These are phyloP conservation scores for Myiotriccus ornatus DNA, from an alignment of 2,797 vertebrate species.

Conservation along the genomic window DNA sequence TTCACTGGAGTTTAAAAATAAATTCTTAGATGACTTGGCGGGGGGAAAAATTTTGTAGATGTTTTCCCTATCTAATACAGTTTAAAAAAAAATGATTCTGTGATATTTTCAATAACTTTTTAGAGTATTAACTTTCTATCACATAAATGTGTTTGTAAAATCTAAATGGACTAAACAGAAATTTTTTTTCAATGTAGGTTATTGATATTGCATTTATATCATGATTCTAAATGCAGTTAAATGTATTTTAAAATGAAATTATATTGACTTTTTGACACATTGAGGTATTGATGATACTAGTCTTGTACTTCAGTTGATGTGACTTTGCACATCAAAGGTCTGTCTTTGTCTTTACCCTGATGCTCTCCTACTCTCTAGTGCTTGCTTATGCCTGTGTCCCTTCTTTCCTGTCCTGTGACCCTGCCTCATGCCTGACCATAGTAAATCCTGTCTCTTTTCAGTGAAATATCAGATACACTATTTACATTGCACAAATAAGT, in stretches of 20 bases:
- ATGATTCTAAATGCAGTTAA: background rate
- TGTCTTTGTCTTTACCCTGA: background rate
- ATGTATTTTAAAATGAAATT: background rate
- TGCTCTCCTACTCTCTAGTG: background rate
- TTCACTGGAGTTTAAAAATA: background rate
- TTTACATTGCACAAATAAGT: background rate
- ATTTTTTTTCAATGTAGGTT: background rate
- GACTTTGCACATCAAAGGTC: background rate
- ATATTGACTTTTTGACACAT: background rate
- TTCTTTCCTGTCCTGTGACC: background rate
- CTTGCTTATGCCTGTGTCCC: background rate
- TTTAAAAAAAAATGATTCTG: background rate
- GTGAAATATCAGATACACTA: rapidly evolving
- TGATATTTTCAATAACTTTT: background rate
- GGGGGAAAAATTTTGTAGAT: background rate
- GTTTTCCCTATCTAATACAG: background rate
- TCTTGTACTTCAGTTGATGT: background rate
- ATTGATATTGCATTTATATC: background rate
- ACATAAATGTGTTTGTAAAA: background rate
- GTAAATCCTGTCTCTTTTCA: background rate
- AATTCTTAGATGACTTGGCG: background rate
- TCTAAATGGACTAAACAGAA: background rate
- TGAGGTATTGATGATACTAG: background rate
- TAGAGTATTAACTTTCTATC: background rate
- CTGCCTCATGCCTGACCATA: rapidly evolving